A percentile compares a stretch with the other conserved stretches of the same genome.
Evolutionary conservation across 2,888 invertebrate genomes (phyloP).

Genomic region (Drosophila subsilvestris): DNA sequence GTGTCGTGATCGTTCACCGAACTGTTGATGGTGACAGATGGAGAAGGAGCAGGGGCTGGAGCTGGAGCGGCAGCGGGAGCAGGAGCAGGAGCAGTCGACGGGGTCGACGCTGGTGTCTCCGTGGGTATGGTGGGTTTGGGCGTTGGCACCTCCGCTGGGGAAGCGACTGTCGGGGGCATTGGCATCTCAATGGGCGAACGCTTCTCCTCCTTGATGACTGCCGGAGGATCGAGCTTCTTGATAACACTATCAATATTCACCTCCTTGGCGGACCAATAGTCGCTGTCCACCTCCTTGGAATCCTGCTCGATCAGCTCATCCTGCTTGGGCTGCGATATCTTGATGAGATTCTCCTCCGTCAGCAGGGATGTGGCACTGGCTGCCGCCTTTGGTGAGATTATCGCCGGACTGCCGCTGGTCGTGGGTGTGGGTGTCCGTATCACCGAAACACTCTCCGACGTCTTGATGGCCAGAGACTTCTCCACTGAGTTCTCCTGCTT

Average conservation of each 20-base stretch:
- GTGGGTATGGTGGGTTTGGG: background rate
- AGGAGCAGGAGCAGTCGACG: too few relatives aligned
- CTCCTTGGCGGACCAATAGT: conserved; percentile 92
- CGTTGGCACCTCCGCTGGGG: conserved; percentile 19
- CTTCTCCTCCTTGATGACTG: conserved; percentile 21
- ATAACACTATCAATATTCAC: conserved; percentile 92
- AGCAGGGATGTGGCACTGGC: conserved; percentile 59
- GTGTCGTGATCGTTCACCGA: conserved; percentile 81
- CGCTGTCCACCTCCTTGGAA: conserved; percentile 88
- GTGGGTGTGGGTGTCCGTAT: conserved; percentile 68
- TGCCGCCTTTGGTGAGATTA: conserved; percentile 58
- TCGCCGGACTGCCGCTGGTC: conserved; percentile 39
- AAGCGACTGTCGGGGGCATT: conserved; percentile 11
- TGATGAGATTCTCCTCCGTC: conserved; percentile 82
- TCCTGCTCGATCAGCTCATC: conserved; percentile 85
- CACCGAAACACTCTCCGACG: conserved; percentile 70
- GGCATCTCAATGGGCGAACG: conserved; percentile 28
- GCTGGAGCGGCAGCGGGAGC: background rate
- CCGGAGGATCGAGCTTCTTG: conserved; percentile 88
- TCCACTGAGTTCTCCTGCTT: background rate
- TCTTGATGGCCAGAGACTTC: conserved; percentile 40
- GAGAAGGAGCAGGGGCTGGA: background rate
- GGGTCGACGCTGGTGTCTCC: conserved; percentile 14
- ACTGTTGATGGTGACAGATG: conserved; percentile 24
- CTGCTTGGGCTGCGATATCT: conserved; percentile 79